Evolutionary conservation across 2,888 invertebrate genomes (phyloP), one percentile per base, ranked within the genome.

Genomic region (Amphipoea oculea): DNA sequence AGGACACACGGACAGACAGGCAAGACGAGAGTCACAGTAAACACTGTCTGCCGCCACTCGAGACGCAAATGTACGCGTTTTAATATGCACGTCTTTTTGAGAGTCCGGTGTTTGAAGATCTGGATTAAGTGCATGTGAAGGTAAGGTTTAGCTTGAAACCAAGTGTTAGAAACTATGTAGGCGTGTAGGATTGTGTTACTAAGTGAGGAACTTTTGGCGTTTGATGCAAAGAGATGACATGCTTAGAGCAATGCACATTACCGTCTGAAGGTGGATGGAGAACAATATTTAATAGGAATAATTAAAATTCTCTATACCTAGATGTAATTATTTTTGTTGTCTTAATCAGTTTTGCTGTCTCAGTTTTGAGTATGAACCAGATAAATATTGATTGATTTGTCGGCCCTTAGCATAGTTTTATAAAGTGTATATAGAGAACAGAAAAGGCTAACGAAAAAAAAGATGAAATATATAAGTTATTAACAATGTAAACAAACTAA

Each of bases 51-150:
- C 29, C 66, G n/a, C 36, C 82, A 72, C 86, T 83, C 40, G 84
- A 87, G 81, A 86, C 82, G 73, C 79, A 67, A 83, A 83, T 79
- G 73, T 83, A 83, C 73, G 71, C 68, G 79, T 76, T 84, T 84
- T 76, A 86, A 80, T 82, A 83, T 85, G 82, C 72, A 67, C 82
- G 76, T 83, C 74, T 79, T 86, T 79, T 86, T 78, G 45, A 80
- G 71, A 78, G 81, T 83, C 83, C 86, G 20, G 71, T 69, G 69
- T 83, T 73, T 67, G 54, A 40, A 82, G 36, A 54, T 69, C 45
- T 6, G 60, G 60, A 62, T 65, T 63, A 70, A 72, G 62, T 73
- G 65, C 29, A 29, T 63, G 48, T 73, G n/a, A 75, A 62, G 45
- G 57, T 62, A 67, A 73, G 73, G 51, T 63, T 76, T 51, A 57